phyloP scores from a whole-genome alignment of 2,113 vertebrate species.

The Tenebrosternarchus preto region DNA sequence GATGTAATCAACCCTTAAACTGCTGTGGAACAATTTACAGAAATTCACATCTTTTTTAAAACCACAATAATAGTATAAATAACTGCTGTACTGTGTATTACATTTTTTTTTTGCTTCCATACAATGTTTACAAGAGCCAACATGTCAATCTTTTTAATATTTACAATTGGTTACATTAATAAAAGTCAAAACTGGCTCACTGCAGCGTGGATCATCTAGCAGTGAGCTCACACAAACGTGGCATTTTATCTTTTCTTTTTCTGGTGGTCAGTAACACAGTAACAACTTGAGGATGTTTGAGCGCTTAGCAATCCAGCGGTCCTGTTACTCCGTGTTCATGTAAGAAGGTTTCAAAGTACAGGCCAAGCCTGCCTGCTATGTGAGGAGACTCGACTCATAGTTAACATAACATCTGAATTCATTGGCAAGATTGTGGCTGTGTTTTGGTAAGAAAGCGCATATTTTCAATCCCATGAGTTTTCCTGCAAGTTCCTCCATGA shows the following conservation, averaged over 20 bases:
- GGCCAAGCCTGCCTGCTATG: constrained; percentile 40
- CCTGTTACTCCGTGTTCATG: background rate
- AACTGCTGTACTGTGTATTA: background rate
- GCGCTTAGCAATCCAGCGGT: background rate
- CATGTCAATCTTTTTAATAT: background rate
- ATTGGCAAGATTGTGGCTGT: constrained; percentile 87
- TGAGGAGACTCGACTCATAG: constrained; percentile 81
- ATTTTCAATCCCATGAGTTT: constrained; percentile 81
- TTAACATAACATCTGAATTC: constrained; percentile 92
- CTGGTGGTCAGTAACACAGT: background rate
- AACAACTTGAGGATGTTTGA: background rate
- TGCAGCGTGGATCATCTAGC: background rate
- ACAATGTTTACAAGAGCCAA: background rate
- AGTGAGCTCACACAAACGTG: background rate
- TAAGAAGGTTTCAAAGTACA: background rate
- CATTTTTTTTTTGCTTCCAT: background rate
- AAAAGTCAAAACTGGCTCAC: background rate
- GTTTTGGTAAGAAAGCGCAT: constrained; percentile 86
- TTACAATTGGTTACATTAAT: background rate
- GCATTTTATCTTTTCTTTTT: background rate
- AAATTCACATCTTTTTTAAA: background rate
- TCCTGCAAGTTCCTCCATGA: constrained; percentile 84
- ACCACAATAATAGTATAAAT: too few relatives aligned
- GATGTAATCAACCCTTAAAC: background rate
- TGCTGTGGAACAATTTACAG: background rate